phyloP scores from a whole-genome alignment of 2,797 vertebrate genomes.

The Falco columbarius region DNA sequence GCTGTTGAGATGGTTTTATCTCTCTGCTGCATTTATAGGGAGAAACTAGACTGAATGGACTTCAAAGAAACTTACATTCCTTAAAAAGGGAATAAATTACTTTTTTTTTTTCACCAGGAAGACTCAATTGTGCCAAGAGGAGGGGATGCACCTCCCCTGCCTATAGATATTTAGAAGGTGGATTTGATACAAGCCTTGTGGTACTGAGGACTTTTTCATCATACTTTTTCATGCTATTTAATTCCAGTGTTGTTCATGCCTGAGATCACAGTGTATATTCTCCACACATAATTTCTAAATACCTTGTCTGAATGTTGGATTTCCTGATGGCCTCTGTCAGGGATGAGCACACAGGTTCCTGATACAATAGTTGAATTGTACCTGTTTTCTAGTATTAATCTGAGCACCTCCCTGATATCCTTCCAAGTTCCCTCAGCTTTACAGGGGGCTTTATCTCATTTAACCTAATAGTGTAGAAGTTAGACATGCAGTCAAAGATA shows the following conservation, averaged over 20 bases:
- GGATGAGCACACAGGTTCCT: accelerated
- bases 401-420: not conserved
- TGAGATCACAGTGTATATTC: not conserved
- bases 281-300: not conserved
- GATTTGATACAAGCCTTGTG: not conserved
- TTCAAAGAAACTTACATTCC: not conserved
- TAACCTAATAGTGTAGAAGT: not conserved
- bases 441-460: not conserved
- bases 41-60: not conserved
- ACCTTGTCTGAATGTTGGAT: not conserved
- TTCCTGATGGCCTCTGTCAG: not conserved
- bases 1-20: not conserved
- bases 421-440: not conserved
- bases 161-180: not conserved
- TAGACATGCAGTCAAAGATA: not conserved
- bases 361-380: not conserved
- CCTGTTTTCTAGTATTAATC: not conserved
- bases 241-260: not conserved
- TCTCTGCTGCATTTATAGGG: not conserved
- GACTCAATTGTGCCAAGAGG: not conserved
- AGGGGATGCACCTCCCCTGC: not conserved
- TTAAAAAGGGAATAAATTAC: not conserved
- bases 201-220: not conserved
- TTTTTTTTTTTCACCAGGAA: not conserved
- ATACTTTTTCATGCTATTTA: not conserved